Percentiles rank a stretch among this genome's conserved stretches.
phyloP scores from a whole-genome alignment of 2,797 vertebrate species.

The Pempheris klunzingeri region DNA sequence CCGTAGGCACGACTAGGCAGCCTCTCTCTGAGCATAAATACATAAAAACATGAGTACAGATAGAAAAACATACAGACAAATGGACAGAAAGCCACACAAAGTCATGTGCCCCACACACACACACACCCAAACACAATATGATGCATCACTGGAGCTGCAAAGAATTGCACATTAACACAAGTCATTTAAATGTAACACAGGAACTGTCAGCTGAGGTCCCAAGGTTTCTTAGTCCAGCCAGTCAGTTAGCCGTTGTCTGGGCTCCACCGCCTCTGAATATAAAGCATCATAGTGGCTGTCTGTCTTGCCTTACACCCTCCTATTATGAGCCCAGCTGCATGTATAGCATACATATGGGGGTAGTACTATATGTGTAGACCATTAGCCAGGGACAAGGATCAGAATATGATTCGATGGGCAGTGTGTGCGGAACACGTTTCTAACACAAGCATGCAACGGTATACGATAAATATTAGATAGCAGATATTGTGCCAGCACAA shows the following conservation, averaged over 20 bases:
- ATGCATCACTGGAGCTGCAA: slow-evolving; percentile 41
- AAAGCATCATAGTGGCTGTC: slow-evolving; percentile 52
- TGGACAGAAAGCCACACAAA: slow-evolving; percentile 37
- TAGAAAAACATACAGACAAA: slow-evolving; percentile 48
- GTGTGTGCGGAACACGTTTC: slow-evolving; percentile 44
- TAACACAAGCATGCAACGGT: slow-evolving; percentile 51
- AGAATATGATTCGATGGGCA: slow-evolving; percentile 57
- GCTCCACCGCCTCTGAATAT: slow-evolving; percentile 68
- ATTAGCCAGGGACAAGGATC: slow-evolving; percentile 62
- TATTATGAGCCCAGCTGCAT: slow-evolving; percentile 46
- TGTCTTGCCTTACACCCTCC: slow-evolving; percentile 20
- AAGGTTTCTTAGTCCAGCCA: slow-evolving; percentile 53
- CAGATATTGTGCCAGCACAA: slow-evolving; percentile 55
- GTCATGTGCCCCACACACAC: slow-evolving; percentile 13
- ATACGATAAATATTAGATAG: slow-evolving; percentile 70
- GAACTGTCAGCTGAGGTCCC: slow-evolving; percentile 53
- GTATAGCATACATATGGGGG: slow-evolving; percentile 44
- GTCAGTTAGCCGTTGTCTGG: slow-evolving; percentile 61
- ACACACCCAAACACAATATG: slow-evolving; percentile 38
- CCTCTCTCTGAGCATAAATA: slow-evolving; percentile 69
- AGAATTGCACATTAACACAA: slow-evolving; percentile 47
- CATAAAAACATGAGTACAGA: slow-evolving; percentile 64
- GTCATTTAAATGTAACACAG: slow-evolving; percentile 72
- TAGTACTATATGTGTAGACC: slow-evolving; percentile 48
- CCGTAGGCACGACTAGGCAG: slow-evolving; percentile 58